Percentiles rank a stretch among this genome's conserved stretches.
Conservation (phyloP, 2,797 vertebrate species). For the Chrosomus eos region DNA sequence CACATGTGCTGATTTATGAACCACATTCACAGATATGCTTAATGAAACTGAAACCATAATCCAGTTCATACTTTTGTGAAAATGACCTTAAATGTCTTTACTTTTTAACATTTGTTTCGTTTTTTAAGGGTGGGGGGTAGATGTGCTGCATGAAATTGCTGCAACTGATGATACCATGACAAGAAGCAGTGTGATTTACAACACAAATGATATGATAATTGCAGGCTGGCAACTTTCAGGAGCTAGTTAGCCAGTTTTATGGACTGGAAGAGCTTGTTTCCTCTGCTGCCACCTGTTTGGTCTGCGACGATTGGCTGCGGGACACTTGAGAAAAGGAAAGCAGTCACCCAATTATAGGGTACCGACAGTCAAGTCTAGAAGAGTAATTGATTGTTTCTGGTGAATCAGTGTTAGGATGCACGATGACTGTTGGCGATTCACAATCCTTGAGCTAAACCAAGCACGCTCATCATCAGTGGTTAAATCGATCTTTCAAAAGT, state of each 20-base stretch:
- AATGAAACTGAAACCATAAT: background rate
- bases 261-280: slow-evolving; percentile 79
- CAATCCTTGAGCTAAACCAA: slow-evolving; percentile 25
- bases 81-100: background rate
- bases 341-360: slow-evolving; percentile 64
- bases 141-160: slow-evolving; percentile 63
- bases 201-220: slow-evolving; percentile 76
- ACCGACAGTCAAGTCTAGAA: slow-evolving; percentile 60
- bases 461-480: slow-evolving; percentile 6
- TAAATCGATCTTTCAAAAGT: slow-evolving; percentile 30
- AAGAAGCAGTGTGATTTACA: slow-evolving; percentile 73
- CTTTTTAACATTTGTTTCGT: background rate
- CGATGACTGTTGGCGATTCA: slow-evolving; percentile 65
- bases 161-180: slow-evolving; percentile 67
- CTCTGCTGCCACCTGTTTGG: slow-evolving; percentile 72
- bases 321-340: slow-evolving; percentile 61
- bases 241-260: slow-evolving; percentile 72
- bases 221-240: slow-evolving; percentile 64
- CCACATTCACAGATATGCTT: background rate
- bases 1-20: slow-evolving; percentile 13
- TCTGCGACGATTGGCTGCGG: slow-evolving; percentile 69
- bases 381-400: slow-evolving; percentile 68
- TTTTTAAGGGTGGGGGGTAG: slow-evolving; percentile 57
- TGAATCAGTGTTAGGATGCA: slow-evolving; percentile 69
- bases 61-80: background rate